Percentiles rank a stretch among this genome's conserved stretches.
phyloP scores from a whole-genome alignment of 2,888 invertebrate species.

The Orthosia gracilis region DNA sequence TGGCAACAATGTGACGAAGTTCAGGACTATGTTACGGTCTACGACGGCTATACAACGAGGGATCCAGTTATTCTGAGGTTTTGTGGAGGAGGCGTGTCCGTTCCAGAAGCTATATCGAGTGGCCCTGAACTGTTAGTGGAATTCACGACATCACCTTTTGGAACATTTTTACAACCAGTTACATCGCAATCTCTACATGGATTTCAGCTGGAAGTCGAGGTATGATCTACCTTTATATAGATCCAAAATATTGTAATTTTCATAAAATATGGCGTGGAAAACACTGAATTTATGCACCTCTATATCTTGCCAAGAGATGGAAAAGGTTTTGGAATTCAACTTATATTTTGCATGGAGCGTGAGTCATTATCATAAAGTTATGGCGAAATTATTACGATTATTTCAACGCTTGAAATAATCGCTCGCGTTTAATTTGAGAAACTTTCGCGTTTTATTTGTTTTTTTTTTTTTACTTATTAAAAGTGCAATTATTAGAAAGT shows the following conservation, averaged over 20 bases:
- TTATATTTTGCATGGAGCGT: slow-evolving; percentile 57
- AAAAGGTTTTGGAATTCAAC: slow-evolving; percentile 67
- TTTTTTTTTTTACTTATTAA: neutral
- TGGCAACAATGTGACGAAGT: slow-evolving; percentile 97
- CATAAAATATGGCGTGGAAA: slow-evolving; percentile 60
- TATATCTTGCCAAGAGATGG: slow-evolving; percentile 68
- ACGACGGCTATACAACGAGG: slow-evolving; percentile 96
- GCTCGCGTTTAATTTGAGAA: neutral
- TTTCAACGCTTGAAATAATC: slow-evolving; percentile 32
- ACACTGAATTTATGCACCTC: slow-evolving; percentile 70
- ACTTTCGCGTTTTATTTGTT: slow-evolving; percentile 4
- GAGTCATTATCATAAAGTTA: slow-evolving; percentile 69
- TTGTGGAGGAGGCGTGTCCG: slow-evolving; percentile 96
- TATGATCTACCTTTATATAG: slow-evolving; percentile 54
- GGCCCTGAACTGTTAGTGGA: slow-evolving; percentile 97
- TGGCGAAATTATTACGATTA: slow-evolving; percentile 21
- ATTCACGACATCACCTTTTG: slow-evolving; percentile 97
- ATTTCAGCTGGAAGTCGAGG: slow-evolving; percentile 96
- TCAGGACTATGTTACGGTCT: slow-evolving; percentile 96
- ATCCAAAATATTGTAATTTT: slow-evolving; percentile 46
- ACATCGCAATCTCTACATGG: slow-evolving; percentile 95
- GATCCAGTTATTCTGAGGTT: slow-evolving; percentile 97
- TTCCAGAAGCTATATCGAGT: slow-evolving; percentile 96
- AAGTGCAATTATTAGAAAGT: neutral
- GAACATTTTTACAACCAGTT: slow-evolving; percentile 96